Base-by-base conservation (phyloP, 1,140 invertebrate species). In the Solenopsis fugax region DNA sequence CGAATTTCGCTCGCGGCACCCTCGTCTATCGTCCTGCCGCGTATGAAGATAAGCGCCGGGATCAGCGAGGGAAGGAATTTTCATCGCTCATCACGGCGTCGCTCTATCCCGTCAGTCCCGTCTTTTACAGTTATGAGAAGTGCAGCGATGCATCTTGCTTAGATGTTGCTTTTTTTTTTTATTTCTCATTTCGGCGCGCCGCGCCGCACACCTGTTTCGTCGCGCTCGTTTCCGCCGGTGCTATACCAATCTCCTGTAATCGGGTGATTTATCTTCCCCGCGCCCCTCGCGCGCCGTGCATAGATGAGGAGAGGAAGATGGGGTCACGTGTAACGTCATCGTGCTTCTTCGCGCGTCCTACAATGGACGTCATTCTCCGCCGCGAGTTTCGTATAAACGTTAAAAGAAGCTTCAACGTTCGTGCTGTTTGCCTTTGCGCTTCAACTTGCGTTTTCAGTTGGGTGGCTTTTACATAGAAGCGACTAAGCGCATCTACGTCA, bases 241-340 rank as follows among this genome's bases (percentile, higher is more conserved):
- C 69, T 73, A 62, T 75, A 84, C 69, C 69, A 75, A 84, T 84
- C 45, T 84, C 29, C 80, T n/a, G 80, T 84, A 75, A 84, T 84
- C 80, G 69, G 18, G 41, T 84, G 69, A 84, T 84, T 84, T 75
- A 84, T 84, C 80, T 84, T 84, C n/a, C n/a, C n/a, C 54, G 6
- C 54, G 12, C 56, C 64, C 34, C 52, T 21, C 56, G 48, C 52
- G 65, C 16, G 12, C 48, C 48, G 73, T 65, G 50, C 65, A 72
- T 62, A 72, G n/a, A 29, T 60, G 52, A 60, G 37, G 52, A 76
- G 54, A 60, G 29, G 54, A 60, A 75, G 54, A 85, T 85, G 37
- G 60, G 73, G 37, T 65, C 60, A 48, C 64, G 45, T 3, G 72
- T 77, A 72, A 73, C 80, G 24, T 84, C 41, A 62, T 84, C 45